Evolutionary conservation across 2,113 vertebrate genomes (phyloP).

Genomic region (Heterotilapia buettikoferi): DNA sequence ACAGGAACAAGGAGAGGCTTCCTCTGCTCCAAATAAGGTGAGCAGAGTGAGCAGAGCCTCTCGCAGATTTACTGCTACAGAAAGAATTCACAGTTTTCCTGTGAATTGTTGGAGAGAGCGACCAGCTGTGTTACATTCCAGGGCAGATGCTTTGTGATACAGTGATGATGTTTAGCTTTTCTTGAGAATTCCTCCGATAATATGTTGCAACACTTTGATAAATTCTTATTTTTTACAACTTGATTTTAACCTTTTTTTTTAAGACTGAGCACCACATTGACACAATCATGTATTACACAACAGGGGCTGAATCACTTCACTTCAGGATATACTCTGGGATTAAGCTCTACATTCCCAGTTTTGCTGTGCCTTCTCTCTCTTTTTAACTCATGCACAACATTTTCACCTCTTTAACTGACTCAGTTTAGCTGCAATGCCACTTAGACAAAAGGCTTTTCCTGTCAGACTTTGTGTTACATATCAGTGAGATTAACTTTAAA

Average conservation of each 20-base stretch:
- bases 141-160: not conserved
- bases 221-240: not conserved
- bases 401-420: not conserved
- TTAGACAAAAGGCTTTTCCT: not conserved
- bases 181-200: not conserved
- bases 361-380: not conserved
- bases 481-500: not conserved
- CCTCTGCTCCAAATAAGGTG: not conserved
- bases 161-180: not conserved
- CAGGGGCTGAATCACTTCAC: not conserved
- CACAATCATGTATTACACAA: not conserved
- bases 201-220: not conserved
- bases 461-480: not conserved
- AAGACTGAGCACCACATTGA: not conserved
- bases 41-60: not conserved
- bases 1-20: not conserved
- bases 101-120: not conserved
- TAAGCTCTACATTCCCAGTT: not conserved
- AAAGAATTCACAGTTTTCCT: not conserved
- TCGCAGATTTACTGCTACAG: not conserved
- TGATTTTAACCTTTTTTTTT: not conserved
- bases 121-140: not conserved
- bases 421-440: not conserved
- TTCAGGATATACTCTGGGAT: not conserved
- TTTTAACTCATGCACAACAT: not conserved